Conservation (phyloP, 2,888 invertebrate species). For the Melitaea athalia region DNA sequence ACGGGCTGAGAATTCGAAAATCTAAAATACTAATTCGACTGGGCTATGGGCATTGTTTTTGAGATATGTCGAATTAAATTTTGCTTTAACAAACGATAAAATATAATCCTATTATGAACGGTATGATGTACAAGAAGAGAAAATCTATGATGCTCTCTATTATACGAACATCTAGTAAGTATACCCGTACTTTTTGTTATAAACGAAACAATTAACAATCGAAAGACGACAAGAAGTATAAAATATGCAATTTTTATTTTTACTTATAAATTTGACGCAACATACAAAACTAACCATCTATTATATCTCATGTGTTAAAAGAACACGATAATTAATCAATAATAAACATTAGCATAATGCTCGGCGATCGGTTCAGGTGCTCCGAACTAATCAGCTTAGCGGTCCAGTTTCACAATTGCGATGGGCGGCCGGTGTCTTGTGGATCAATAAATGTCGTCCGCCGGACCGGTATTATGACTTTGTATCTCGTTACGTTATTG, state of each 20-base stretch:
- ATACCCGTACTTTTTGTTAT: too few relatives aligned
- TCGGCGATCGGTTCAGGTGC: slow-evolving; percentile 39
- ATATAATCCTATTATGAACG: too few relatives aligned
- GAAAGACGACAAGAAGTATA: too few relatives aligned
- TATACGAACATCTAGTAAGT: too few relatives aligned
- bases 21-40: too few relatives aligned
- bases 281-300: background rate
- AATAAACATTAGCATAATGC: slow-evolving; percentile 33
- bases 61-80: too few relatives aligned
- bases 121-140: too few relatives aligned
- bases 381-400: slow-evolving; percentile 35
- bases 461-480: background rate
- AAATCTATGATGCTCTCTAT: too few relatives aligned
- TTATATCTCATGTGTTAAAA: background rate
- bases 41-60: too few relatives aligned
- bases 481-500: slow-evolving; percentile 3
- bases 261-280: background rate
- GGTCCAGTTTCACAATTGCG: slow-evolving; percentile 32
- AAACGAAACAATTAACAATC: too few relatives aligned
- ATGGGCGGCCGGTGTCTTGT: slow-evolving; percentile 11
- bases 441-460: slow-evolving; percentile 9
- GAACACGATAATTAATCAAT: slow-evolving; percentile 11
- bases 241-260: background rate
- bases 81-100: too few relatives aligned
- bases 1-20: too few relatives aligned